Conservation (phyloP, 2,888 invertebrate genomes). For the Limnephilus lunatus region DNA sequence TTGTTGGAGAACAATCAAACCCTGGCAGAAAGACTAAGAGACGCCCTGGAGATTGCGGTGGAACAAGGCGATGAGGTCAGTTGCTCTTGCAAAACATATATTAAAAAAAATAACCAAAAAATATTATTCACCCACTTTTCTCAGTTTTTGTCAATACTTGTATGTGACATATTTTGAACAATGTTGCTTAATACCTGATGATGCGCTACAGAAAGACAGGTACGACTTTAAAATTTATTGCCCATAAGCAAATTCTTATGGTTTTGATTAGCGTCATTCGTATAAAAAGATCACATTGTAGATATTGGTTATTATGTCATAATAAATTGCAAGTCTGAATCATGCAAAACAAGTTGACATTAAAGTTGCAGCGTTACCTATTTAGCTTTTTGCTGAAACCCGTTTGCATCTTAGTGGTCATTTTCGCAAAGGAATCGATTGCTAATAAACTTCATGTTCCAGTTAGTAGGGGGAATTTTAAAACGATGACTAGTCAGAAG, state of each 20-base stretch:
- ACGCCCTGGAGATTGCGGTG: constrained; percentile 90
- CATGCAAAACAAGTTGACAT: constrained; percentile 34
- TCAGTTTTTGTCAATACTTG: background rate
- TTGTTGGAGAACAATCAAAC: constrained; percentile 91
- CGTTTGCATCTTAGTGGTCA: background rate
- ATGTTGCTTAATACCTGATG: background rate
- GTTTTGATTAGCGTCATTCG: constrained; percentile 21
- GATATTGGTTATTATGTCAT: constrained; percentile 21
- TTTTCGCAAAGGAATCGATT: constrained; percentile 53
- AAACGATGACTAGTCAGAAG: constrained; percentile 21
- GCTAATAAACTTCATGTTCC: constrained; percentile 42
- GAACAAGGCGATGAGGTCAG: constrained; percentile 85
- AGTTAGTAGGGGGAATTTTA: constrained; percentile 45
- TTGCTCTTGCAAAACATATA: background rate
- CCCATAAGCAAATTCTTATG: background rate
- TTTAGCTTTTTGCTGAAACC: background rate
- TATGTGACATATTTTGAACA: background rate
- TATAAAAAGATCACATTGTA: background rate
- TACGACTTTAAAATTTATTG: background rate
- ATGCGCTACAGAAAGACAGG: background rate
- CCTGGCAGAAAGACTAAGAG: constrained; percentile 90
- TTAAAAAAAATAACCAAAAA: background rate
- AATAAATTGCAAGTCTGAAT: background rate
- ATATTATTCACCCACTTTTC: background rate
- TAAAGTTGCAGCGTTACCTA: background rate